Conservation (phyloP, 2,113 vertebrate species). For the Paracanthobrama guichenoti region DNA sequence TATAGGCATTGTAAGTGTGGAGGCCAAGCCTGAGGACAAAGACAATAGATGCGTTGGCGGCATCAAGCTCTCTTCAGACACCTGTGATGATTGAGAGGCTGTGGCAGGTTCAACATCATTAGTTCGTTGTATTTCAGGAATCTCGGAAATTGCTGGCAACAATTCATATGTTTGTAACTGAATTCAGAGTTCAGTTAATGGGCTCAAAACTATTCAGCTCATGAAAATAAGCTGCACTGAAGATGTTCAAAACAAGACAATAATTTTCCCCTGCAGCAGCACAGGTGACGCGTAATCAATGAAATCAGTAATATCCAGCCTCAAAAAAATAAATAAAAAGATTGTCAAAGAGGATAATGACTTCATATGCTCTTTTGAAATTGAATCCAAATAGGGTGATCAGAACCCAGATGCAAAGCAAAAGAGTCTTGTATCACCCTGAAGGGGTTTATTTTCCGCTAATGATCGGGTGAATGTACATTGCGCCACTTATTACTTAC, state of each 20-base stretch:
- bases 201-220: constrained; percentile 7
- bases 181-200: not conserved
- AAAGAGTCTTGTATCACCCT: not conserved
- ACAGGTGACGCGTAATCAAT: not conserved
- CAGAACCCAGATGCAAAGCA: not conserved
- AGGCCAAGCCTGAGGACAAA: constrained; percentile 28
- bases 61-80: constrained; percentile 26
- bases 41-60: constrained; percentile 16
- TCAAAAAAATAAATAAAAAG: not conserved
- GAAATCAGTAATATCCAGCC: not conserved
- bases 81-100: constrained; percentile 19
- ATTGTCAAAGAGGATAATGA: not conserved
- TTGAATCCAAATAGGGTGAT: not conserved
- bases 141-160: constrained; percentile 8
- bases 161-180: constrained; percentile 18
- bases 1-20: constrained; percentile 5
- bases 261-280: not conserved
- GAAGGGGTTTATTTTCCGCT: not conserved
- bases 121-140: constrained; percentile 2
- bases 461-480: not conserved
- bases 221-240: not conserved
- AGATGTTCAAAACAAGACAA: constrained; percentile 27
- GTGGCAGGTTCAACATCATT: constrained; percentile 32
- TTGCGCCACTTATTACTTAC: not conserved
- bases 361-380: not conserved